Evolutionary conservation across 2,888 invertebrate genomes (phyloP).

Genomic region (Amiota mariae): DNA sequence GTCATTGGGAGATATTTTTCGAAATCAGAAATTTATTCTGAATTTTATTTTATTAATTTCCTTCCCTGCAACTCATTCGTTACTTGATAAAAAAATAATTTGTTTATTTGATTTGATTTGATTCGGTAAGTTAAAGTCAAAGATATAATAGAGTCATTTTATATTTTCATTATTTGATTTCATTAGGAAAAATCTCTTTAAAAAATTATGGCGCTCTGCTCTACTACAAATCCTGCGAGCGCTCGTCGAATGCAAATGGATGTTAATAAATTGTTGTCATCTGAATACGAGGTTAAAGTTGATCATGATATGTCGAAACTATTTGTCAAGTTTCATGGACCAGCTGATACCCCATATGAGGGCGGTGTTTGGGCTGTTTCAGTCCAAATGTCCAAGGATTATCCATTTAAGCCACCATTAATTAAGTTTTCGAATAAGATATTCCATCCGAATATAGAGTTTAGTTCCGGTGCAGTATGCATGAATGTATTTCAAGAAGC

Average conservation of each 20-base stretch:
- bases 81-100: too few species aligned
- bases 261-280: constrained; percentile 51
- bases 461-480: constrained; percentile 53
- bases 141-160: too few species aligned
- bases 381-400: constrained; percentile 51
- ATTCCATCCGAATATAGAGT: constrained; percentile 57
- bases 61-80: too few species aligned
- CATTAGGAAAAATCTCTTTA: background rate
- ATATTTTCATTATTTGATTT: too few species aligned
- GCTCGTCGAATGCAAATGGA: constrained; percentile 56
- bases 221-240: constrained; percentile 48
- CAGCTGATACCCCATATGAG: constrained; percentile 56
- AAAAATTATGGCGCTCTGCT: constrained; percentile 18
- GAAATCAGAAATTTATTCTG: too few species aligned
- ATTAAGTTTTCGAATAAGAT: constrained; percentile 55
- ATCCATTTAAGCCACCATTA: constrained; percentile 54
- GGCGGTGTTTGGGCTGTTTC: constrained; percentile 56
- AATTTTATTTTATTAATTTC: too few species aligned
- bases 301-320: constrained; percentile 52
- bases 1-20: too few species aligned
- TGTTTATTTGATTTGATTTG: too few species aligned
- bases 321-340: constrained; percentile 52
- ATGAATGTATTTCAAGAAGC: constrained; percentile 60
- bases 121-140: too few species aligned
- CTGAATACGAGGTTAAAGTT: constrained; percentile 44